Evolutionary conservation across 2,888 invertebrate species (phyloP).

Genomic region (Campoplex nolae): DNA sequence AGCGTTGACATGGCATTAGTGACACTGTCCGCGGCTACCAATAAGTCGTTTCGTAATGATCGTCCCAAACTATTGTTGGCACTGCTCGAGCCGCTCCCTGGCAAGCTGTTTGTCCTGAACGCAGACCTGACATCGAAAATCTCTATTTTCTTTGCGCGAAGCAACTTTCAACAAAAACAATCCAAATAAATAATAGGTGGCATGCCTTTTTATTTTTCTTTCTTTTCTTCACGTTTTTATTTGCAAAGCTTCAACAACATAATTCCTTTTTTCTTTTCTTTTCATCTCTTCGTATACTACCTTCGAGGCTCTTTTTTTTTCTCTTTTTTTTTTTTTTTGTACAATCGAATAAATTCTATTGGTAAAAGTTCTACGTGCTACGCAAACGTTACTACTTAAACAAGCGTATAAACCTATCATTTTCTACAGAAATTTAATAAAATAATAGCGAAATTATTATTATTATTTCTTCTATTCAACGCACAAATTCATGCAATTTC

Average conservation of each 20-base stretch:
- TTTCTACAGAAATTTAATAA: constrained; percentile 53
- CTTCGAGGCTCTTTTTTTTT: constrained; percentile 21
- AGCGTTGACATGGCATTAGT: constrained; percentile 99
- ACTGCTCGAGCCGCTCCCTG: constrained; percentile 83
- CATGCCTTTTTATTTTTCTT: constrained; percentile 60
- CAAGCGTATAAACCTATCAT: constrained; percentile 62
- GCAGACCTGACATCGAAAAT: constrained; percentile 84
- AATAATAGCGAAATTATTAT: constrained; percentile 37
- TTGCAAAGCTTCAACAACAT: constrained; percentile 75
- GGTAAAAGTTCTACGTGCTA: constrained; percentile 63
- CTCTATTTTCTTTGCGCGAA: constrained; percentile 82
- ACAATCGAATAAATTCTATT: constrained; percentile 58
- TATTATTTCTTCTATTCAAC: constrained; percentile 35
- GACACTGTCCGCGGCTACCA: constrained; percentile 98
- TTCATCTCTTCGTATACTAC: constrained; percentile 24
- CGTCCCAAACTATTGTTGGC: constrained; percentile 85
- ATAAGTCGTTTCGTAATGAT: constrained; percentile 93
- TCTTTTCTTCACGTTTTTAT: constrained; percentile 67
- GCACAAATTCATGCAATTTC: constrained; percentile 59
- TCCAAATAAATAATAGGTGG: constrained; percentile 74
- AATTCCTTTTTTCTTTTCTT: not conserved
- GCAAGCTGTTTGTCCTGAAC: constrained; percentile 84
- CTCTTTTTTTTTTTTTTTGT: constrained; percentile 28
- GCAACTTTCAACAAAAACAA: constrained; percentile 77
- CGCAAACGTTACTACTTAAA: constrained; percentile 57